phyloP scores from a whole-genome alignment of 2,888 invertebrate species.

The Drosophila phalerata region DNA sequence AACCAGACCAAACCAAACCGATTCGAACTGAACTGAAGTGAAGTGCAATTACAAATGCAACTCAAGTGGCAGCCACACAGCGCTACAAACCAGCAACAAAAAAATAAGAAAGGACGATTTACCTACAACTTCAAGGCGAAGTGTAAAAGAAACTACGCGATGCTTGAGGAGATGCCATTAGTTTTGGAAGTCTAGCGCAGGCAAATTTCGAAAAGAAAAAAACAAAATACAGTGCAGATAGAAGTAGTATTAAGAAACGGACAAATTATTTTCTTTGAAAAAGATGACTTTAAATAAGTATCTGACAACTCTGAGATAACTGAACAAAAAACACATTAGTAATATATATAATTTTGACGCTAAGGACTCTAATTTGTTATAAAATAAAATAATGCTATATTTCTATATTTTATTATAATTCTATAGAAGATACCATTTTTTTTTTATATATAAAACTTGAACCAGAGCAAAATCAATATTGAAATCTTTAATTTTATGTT shows the following conservation, averaged over 20 bases:
- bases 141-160: conserved; percentile 6
- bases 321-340: not conserved
- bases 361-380: too few relatives aligned
- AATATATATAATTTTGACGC: not conserved
- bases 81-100: conserved; percentile 8
- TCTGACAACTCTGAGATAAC: not conserved
- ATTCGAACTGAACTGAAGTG: conserved; percentile 49
- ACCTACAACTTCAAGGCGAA: conserved; percentile 32
- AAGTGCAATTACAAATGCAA: conserved; percentile 81
- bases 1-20: conserved; percentile 27
- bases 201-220: conserved; percentile 42
- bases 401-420: too few relatives aligned
- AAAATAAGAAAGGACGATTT: conserved; percentile 27
- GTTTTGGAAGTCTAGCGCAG: conserved; percentile 46
- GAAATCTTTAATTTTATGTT: not conserved
- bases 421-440: too few relatives aligned
- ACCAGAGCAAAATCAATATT: too few relatives aligned
- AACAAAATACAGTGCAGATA: not conserved
- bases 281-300: not conserved
- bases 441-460: too few relatives aligned
- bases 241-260: too few relatives aligned
- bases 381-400: too few relatives aligned
- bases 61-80: conserved; percentile 64
- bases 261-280: not conserved
- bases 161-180: conserved; percentile 48